phyloP scores from a whole-genome alignment of 2,797 vertebrate species.

The Rhinoraja longicauda region DNA sequence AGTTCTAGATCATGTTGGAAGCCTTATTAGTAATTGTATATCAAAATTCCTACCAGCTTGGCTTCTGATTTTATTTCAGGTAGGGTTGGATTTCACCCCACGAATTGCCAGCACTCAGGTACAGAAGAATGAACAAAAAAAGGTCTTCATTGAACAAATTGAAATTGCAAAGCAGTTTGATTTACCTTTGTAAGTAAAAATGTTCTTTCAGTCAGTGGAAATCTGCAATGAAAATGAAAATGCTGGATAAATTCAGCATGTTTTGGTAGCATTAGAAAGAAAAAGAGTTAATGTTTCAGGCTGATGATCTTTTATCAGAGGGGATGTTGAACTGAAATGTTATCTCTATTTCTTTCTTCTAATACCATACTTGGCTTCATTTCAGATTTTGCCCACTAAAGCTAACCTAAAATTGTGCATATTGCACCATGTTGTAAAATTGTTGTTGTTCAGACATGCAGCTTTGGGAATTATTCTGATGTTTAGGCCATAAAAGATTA shows the following conservation, averaged over 20 bases:
- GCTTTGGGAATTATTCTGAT: neutral
- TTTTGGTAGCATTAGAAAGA: no score
- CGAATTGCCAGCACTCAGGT: conserved; percentile 66
- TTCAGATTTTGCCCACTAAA: neutral
- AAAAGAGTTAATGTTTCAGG: no score
- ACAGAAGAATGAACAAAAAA: conserved; percentile 80
- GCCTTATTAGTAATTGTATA: neutral
- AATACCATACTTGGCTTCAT: neutral
- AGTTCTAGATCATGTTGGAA: neutral
- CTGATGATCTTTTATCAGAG: no score
- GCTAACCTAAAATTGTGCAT: neutral
- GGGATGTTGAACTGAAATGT: no score
- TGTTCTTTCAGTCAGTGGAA: neutral
- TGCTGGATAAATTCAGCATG: no score
- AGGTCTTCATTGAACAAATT: conserved; percentile 78
- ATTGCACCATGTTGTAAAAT: neutral
- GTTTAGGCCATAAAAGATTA: neutral
- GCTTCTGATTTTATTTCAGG: conserved; percentile 55
- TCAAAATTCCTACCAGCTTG: neutral
- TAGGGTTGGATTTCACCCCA: conserved; percentile 91
- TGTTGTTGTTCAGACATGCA: neutral
- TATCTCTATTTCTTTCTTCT: no score
- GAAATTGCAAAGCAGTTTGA: conserved; percentile 78
- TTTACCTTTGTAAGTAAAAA: conserved; percentile 73
- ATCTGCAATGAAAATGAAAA: no score